phyloP scores from a whole-genome alignment of 2,888 invertebrate genomes.

The Platerodrilus igneus region DNA sequence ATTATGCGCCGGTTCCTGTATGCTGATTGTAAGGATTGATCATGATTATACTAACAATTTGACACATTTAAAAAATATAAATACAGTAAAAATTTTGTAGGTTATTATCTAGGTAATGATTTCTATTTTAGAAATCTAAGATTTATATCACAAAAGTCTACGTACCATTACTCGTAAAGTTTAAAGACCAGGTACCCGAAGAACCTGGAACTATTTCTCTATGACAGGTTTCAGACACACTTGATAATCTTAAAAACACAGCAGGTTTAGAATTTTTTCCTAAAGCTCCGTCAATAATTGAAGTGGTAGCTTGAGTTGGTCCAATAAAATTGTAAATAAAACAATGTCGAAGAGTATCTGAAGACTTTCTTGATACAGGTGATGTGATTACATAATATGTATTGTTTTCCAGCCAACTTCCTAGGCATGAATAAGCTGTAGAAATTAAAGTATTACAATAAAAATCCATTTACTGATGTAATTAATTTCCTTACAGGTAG shows the following conservation, averaged over 20 bases:
- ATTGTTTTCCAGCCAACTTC: constrained; percentile 64
- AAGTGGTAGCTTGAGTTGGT: constrained; percentile 22
- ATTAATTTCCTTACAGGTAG: constrained; percentile 48
- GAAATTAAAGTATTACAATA: constrained; percentile 10
- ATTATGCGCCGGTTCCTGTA: too few species aligned
- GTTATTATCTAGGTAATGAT: not conserved
- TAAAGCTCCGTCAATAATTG: constrained; percentile 8
- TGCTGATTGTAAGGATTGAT: too few species aligned
- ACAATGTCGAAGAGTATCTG: constrained; percentile 56
- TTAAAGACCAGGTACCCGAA: constrained; percentile 58
- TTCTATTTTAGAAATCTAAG: not conserved
- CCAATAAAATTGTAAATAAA: constrained; percentile 55
- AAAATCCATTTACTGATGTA: not conserved
- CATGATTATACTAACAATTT: too few species aligned
- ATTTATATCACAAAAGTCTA: not conserved
- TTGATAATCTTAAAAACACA: constrained; percentile 50
- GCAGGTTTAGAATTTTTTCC: constrained; percentile 36
- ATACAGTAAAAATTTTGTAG: too few species aligned
- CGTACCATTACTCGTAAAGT: constrained; percentile 64
- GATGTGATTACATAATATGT: constrained; percentile 67
- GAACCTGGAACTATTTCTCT: constrained; percentile 52
- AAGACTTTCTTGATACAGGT: constrained; percentile 50
- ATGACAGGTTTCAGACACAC: constrained; percentile 56
- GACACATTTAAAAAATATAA: too few species aligned
- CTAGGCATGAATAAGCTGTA: constrained; percentile 68